A percentile compares a stretch with the other conserved stretches of the same genome.
These are phyloP conservation scores for Bettongia penicillata DNA, from an alignment of 2,113 vertebrate species.

Conservation along the genomic window DNA sequence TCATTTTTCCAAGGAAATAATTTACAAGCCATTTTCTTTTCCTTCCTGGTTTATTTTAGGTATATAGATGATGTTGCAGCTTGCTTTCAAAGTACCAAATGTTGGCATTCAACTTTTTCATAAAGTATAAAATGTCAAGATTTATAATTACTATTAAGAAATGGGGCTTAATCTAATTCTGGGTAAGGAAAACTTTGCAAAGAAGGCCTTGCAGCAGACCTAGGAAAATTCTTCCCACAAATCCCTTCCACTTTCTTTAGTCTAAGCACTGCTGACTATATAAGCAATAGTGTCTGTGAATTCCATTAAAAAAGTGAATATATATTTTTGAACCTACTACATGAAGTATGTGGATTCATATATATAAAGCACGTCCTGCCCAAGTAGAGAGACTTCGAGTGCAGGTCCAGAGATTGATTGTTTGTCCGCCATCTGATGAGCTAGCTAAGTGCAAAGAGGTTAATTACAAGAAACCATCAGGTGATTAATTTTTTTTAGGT, in stretches of 20 bases:
- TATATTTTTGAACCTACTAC: not conserved
- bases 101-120: not conserved
- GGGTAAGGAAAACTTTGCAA: not conserved
- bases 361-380: not conserved
- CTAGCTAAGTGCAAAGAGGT: not conserved
- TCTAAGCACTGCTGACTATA: not conserved
- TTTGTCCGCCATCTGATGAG: not conserved
- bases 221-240: not conserved
- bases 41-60: not conserved
- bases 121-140: not conserved
- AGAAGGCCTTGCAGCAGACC: not conserved
- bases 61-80: not conserved
- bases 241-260: not conserved
- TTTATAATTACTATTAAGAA: slow-evolving; percentile 2
- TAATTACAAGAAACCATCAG: not conserved
- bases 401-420: not conserved
- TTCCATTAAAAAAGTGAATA: not conserved
- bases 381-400: not conserved
- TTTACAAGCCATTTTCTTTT: not conserved
- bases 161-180: not conserved
- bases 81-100: not conserved
- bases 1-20: not conserved
- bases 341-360: not conserved
- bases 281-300: not conserved
- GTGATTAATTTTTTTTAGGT: slow-evolving; percentile 3